Evolutionary conservation across 2,113 vertebrate genomes (phyloP), one percentile per base, ranked within the genome.

Genomic region (Lipophrys pholis): DNA sequence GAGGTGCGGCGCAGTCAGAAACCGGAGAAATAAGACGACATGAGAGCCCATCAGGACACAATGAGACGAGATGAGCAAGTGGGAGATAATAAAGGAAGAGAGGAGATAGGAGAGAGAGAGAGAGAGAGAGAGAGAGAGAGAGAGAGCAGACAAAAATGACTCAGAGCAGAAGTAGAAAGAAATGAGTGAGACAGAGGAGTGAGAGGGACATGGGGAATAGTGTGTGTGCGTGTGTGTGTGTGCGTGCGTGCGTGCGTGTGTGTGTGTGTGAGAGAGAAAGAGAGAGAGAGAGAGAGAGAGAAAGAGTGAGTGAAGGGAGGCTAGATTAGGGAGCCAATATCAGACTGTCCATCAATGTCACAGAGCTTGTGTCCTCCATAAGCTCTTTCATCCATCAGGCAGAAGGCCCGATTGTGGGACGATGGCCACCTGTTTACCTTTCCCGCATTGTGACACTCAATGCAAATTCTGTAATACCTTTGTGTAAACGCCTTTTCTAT

Each of bases 301-400:
- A n/a, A 59, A 36, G 59, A 15, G 52, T 46, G 76, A 50, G 45
- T 52, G 87, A 73, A 79, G 53, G 72, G 59, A 67, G 78, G 80
- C 64, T 67, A 87, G 84, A 89, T 89, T 81, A 89, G 81, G 73
- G 71, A 88, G 87, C 81, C 71, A 88, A 89, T 92, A 91, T 90
- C 88, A 84, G 81, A 66, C 75, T 91, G 87, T 90, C 91, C 87
- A 92, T 92, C 91, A 92, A 82, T 84, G 90, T 91, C 90, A 87
- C 73, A 64, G 68, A 39, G 46, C 72, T 73, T 66, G 77, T 88
- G 88, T 90, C 88, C 86, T 92, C 83, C 87, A 85, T 78, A 82
- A 85, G 77, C 82, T 76, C 80, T 89, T 89, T 87, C 81, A 90
- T 89, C 86, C 83, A 85, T 87, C 87, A 85, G 81, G 59, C n/a